phyloP scores from a whole-genome alignment of 2,888 invertebrate genomes.

The Panorpa germanica region DNA sequence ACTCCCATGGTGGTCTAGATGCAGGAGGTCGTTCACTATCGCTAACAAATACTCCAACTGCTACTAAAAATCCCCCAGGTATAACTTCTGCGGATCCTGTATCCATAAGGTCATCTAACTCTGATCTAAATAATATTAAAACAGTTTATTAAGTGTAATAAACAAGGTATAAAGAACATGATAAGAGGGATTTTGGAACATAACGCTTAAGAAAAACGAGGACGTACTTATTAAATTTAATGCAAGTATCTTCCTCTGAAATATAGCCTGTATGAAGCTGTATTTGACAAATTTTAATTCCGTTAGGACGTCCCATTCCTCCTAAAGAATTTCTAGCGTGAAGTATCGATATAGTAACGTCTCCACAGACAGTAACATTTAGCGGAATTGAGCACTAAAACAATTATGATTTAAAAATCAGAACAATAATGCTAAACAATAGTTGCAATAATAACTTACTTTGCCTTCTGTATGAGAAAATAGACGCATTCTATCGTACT shows the following conservation, averaged over 20 bases:
- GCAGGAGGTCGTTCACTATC: conserved; percentile 46
- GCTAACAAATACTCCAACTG: conserved; percentile 50
- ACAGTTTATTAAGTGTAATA: no score
- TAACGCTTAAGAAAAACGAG: neutral
- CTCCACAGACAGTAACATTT: conserved; percentile 65
- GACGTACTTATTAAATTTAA: conserved; percentile 45
- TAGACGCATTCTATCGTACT: conserved; percentile 75
- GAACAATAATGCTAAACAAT: no score
- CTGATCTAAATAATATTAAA: conserved; percentile 32
- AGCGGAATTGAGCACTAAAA: conserved; percentile 47
- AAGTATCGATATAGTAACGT: conserved; percentile 61
- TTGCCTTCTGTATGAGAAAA: conserved; percentile 53
- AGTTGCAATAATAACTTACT: conserved; percentile 25
- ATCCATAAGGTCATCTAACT: conserved; percentile 68
- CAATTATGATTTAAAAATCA: no score
- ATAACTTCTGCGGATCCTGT: conserved; percentile 33
- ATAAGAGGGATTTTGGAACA: neutral
- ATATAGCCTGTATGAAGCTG: conserved; percentile 85
- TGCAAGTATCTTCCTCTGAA: conserved; percentile 47
- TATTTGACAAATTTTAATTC: conserved; percentile 71
- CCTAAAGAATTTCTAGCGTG: conserved; percentile 78
- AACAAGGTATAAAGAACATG: neutral
- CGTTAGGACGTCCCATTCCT: conserved; percentile 55
- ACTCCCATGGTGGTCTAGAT: conserved; percentile 57
- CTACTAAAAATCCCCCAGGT: conserved; percentile 46